phyloP scores from a whole-genome alignment of 2,113 vertebrate genomes.

The Chloropsis hardwickii region DNA sequence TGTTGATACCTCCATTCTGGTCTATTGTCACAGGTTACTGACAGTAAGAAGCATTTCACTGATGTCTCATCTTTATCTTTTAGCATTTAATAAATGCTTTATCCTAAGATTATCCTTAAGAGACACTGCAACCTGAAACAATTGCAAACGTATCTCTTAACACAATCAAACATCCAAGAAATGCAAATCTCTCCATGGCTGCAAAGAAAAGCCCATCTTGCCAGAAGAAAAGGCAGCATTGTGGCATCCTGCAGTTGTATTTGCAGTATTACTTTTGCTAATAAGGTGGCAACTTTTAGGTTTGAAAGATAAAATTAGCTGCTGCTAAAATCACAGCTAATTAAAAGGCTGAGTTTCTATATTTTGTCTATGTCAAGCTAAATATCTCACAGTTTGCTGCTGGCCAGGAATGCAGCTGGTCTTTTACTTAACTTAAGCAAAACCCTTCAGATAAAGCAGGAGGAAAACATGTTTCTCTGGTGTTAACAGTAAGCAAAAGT shows the following conservation, averaged over 20 bases:
- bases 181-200: neutral
- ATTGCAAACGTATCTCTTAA: neutral
- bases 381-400: neutral
- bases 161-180: neutral
- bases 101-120: neutral
- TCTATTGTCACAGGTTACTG: neutral
- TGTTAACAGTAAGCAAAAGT: neutral
- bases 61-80: neutral
- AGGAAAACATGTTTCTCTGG: neutral
- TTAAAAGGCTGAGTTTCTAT: neutral
- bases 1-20: rapidly evolving
- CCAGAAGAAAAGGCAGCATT: neutral
- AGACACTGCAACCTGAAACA: neutral
- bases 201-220: neutral
- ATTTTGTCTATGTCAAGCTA: neutral
- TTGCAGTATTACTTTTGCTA: neutral
- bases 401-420: neutral
- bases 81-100: neutral
- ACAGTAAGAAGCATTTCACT: neutral
- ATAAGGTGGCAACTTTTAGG: neutral
- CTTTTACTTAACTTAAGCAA: neutral
- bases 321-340: neutral
- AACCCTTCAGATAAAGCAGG: neutral
- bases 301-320: neutral
- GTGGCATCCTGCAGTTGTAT: neutral